These are phyloP conservation scores for Gryon sp. DNA, from an alignment of 1,140 invertebrate species.

Conservation along the genomic window DNA sequence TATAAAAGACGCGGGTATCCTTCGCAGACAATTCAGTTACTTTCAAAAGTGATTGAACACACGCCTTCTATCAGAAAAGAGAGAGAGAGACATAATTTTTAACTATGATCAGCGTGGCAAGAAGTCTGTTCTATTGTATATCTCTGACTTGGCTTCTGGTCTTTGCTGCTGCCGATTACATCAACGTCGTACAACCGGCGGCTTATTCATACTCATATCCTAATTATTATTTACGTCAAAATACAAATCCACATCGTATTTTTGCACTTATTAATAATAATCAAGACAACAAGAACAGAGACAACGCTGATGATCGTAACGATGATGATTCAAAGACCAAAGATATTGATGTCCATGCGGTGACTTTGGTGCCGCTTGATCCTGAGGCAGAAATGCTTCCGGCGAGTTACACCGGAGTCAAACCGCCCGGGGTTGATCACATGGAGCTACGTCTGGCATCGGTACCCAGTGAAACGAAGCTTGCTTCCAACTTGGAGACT, in stretches of 20 bases:
- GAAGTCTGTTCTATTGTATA: background rate
- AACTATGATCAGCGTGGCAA: background rate
- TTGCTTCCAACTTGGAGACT: no score
- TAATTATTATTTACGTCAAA: no score
- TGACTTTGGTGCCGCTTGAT: conserved; percentile 53
- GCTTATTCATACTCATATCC: conserved; percentile 1
- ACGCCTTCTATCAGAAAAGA: no score
- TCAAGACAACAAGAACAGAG: background rate
- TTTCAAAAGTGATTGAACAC: conserved; percentile 31
- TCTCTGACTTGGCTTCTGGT: conserved; percentile 12
- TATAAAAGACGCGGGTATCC: conserved; percentile 71
- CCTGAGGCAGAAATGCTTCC: conserved; percentile 76
- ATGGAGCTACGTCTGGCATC: conserved; percentile 67
- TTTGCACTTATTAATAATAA: no score
- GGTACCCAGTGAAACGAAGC: background rate
- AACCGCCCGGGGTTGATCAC: conserved; percentile 73
- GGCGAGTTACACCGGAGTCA: conserved; percentile 68
- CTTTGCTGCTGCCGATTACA: conserved; percentile 8
- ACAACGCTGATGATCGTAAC: background rate
- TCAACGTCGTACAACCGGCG: background rate
- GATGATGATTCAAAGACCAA: conserved; percentile 18
- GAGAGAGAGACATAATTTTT: background rate
- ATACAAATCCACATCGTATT: no score
- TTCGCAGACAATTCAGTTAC: conserved; percentile 64
- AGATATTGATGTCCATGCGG: conserved; percentile 25